A percentile compares a stretch with the other conserved stretches of the same genome.
Conservation (phyloP, 2,797 vertebrate species). For the Sternotherus odoratus region DNA sequence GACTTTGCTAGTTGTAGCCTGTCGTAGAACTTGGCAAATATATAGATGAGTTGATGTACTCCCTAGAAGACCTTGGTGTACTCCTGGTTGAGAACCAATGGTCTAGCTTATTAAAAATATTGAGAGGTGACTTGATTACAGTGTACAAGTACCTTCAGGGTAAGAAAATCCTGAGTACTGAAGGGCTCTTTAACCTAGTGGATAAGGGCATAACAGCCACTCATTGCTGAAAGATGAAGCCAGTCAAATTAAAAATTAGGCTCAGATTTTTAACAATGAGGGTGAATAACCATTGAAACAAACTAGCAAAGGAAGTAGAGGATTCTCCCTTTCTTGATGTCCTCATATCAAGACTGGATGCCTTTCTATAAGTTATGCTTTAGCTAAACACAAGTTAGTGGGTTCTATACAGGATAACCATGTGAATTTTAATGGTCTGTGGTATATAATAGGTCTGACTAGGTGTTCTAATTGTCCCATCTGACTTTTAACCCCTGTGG, state of each 20-base stretch:
- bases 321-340: neutral
- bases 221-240: neutral
- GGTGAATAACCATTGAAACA: neutral
- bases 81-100: no score
- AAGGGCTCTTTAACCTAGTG: neutral
- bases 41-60: no score
- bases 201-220: neutral
- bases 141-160: neutral
- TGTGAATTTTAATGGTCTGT: neutral
- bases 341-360: neutral
- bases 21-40: no score
- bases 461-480: neutral
- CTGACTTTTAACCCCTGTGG: neutral
- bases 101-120: slow-evolving; percentile 24
- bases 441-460: neutral
- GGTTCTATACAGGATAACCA: neutral
- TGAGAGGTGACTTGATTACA: slow-evolving; percentile 22
- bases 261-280: neutral
- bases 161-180: neutral
- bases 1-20: no score
- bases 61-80: no score
- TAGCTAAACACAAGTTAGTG: neutral
- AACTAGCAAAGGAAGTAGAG: neutral
- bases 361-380: neutral
- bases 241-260: slow-evolving; percentile 3